These are phyloP conservation scores for Ceryle rudis DNA, from an alignment of 2,797 vertebrate genomes.

Conservation along the genomic window DNA sequence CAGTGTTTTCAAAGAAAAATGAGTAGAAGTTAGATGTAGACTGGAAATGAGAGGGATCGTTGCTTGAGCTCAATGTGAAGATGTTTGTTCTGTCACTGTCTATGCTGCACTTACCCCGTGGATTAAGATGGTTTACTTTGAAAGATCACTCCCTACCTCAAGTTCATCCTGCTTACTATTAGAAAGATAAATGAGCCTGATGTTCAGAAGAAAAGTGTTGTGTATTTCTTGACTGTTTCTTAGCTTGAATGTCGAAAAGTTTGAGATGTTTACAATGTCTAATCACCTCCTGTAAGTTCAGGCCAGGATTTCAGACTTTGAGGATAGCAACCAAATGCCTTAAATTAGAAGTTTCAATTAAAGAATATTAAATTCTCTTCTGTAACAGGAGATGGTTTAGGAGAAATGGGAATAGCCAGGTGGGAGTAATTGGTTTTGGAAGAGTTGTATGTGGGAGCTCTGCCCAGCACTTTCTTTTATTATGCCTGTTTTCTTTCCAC, in stretches of 20 bases:
- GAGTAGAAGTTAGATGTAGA: not conserved
- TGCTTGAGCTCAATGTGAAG: not conserved
- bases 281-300: not conserved
- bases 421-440: conserved; percentile 59
- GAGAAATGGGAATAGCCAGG: conserved; percentile 54
- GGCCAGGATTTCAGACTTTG: conserved; percentile 13
- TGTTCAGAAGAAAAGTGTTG: not conserved
- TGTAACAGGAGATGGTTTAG: conserved; percentile 46
- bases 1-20: not conserved
- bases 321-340: not conserved
- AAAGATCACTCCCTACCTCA: not conserved
- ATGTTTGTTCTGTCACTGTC: not conserved
- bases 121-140: not conserved
- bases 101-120: not conserved
- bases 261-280: not conserved
- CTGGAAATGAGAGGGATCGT: not conserved
- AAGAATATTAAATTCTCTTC: conserved; percentile 49
- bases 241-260: not conserved
- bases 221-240: not conserved
- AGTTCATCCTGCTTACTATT: not conserved
- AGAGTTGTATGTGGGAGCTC: conserved; percentile 20
- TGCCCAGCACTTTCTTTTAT: conserved; percentile 31
- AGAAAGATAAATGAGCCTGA: not conserved
- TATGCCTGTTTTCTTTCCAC: conserved; percentile 20
- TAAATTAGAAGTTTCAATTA: conserved; percentile 56